Conservation (phyloP, 1,140 invertebrate species). For the Pogonognathellus flavescens region DNA sequence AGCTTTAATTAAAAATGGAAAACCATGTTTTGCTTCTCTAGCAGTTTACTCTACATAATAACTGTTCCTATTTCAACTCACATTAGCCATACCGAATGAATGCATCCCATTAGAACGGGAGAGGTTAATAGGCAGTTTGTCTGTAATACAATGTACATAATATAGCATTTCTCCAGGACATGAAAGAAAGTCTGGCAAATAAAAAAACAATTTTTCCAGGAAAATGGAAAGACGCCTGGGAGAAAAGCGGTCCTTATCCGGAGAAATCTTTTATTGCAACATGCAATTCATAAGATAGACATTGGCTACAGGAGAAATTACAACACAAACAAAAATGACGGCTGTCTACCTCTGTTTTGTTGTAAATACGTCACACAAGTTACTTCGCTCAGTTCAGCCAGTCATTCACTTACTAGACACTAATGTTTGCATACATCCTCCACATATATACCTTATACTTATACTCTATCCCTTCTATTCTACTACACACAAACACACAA, state of each 20-base stretch:
- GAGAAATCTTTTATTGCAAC: slow-evolving; percentile 13
- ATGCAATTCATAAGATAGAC: slow-evolving; percentile 8
- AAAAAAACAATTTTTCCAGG: background rate
- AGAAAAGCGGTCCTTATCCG: background rate
- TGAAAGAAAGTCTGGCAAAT: background rate
- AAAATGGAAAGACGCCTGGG: background rate
- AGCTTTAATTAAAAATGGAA: slow-evolving; percentile 38
- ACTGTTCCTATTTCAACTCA: background rate
- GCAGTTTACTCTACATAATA: background rate
- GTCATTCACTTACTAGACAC: background rate
- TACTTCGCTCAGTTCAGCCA: slow-evolving; percentile 10
- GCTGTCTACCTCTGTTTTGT: background rate
- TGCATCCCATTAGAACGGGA: background rate
- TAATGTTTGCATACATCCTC: no score
- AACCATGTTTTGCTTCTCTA: slow-evolving; percentile 19
- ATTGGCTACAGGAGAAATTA: slow-evolving; percentile 17
- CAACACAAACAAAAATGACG: slow-evolving; percentile 27
- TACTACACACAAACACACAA: background rate
- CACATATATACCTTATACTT: no score
- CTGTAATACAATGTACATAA: background rate
- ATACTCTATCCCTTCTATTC: no score
- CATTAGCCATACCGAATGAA: background rate
- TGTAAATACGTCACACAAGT: background rate
- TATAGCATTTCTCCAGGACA: background rate
- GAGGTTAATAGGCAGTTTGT: background rate